Evolutionary conservation across 23 tunicate genomes (phyloP).

Genomic region (Ascidia mentula): DNA sequence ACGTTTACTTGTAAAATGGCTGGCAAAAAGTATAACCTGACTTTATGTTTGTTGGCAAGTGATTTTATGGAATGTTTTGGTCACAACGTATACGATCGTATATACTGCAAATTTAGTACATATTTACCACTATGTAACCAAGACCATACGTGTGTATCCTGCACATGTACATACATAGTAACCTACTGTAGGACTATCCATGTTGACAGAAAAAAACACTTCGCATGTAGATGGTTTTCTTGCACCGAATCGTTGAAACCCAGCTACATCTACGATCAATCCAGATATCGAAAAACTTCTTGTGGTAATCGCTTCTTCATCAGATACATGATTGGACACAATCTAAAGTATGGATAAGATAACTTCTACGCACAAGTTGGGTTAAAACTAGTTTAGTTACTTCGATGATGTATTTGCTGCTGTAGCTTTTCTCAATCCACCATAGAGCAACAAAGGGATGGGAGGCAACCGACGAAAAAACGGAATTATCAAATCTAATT

Average conservation of each 20-base stretch:
- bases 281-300: neutral
- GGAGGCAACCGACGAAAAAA: neutral
- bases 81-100: too few species aligned
- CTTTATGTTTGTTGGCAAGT: neutral
- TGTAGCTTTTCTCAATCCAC: neutral
- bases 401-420: neutral
- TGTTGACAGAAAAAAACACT: neutral
- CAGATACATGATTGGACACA: neutral
- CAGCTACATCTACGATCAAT: neutral
- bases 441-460: constrained; percentile 5
- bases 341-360: too few species aligned
- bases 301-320: neutral
- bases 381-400: neutral
- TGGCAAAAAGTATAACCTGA: neutral
- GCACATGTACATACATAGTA: too few species aligned
- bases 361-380: neutral
- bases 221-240: neutral
- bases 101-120: too few species aligned
- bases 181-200: neutral
- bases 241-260: neutral
- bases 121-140: too few species aligned
- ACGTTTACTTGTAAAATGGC: too few species aligned
- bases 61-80: neutral
- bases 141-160: too few species aligned
- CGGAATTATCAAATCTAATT: neutral